A percentile compares a stretch with the other conserved stretches of the same genome.
Conservation (phyloP, 2,888 invertebrate species). For the Brenthis hecate region DNA sequence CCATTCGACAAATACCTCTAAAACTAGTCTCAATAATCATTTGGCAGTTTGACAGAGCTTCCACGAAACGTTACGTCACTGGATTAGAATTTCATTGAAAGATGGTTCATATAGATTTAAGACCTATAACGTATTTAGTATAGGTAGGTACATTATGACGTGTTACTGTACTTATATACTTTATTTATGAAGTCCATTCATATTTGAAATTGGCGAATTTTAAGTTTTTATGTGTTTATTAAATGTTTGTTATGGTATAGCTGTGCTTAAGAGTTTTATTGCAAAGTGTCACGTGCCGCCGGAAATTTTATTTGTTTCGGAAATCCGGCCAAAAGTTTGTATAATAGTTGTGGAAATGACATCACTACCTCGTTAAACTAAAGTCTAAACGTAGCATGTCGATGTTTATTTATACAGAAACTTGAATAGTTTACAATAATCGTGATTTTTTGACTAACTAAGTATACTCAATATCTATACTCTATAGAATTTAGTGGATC, state of each 20-base stretch:
- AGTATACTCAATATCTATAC: too few relatives aligned
- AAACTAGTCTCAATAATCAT: conserved; percentile 18
- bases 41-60: conserved; percentile 20
- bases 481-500: too few relatives aligned
- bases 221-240: too few relatives aligned
- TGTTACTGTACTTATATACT: too few relatives aligned
- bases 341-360: conserved; percentile 22
- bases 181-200: too few relatives aligned
- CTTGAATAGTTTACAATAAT: too few relatives aligned
- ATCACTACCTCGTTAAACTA: neutral
- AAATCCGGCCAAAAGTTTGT: conserved; percentile 26
- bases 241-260: neutral
- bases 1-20: conserved; percentile 18
- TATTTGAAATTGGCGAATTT: too few relatives aligned
- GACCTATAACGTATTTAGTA: too few relatives aligned
- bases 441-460: too few relatives aligned
- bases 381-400: too few relatives aligned
- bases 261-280: conserved; percentile 2
- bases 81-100: conserved; percentile 36
- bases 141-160: too few relatives aligned
- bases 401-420: too few relatives aligned
- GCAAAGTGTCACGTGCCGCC: conserved; percentile 13
- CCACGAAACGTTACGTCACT: conserved; percentile 33
- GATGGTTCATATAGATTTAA: conserved; percentile 13
- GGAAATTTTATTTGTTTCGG: conserved; percentile 30